Base-by-base conservation (phyloP, 2,113 vertebrate species). In the Diphyllodes magnificus region DNA sequence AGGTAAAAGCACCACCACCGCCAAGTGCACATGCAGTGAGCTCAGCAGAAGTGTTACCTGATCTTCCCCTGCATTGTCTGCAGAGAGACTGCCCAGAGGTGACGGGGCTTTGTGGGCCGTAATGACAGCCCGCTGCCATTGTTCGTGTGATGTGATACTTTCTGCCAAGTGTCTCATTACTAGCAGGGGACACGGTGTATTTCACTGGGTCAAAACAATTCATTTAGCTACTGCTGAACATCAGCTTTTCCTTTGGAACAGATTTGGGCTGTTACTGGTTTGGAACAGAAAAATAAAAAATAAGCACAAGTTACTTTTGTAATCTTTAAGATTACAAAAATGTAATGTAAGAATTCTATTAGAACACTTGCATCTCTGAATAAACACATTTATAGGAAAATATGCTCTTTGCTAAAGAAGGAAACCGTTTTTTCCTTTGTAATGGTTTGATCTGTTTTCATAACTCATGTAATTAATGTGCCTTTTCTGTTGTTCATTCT, bases 111-210 rank as follows among this genome's bases (percentile, higher is more conserved):
- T 83, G 90, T 83, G 87, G 85, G 77, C 17, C 2, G 2, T 23
- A 44, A 10, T 69, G 84, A 25, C 19, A 19, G 77, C 27, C 88
- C 71, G 80, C 71, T 85, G 79, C 95, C 88, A 84, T 94, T 92
- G 91, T 86, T 53, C 78, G 19, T 63, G 96, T 71, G 61, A 94
- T 86, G 42, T 37, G 93, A 95, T 92, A 56, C 91, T 88, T 90
- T 92, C 76, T 93, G 94, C 76, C 71, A 10, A 92, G 88, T 37
- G 82, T 93, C 92, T 88, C 75, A 68, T 96, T 95, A 94, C 92
- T 37, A 51, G 96, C 27, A 94, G 73, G 68, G 70, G 88, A 85
- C 71, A 13, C 37, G 60, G n/a, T 96, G 39, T 54, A 11, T 89
- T 95, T 77, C 90, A 82, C 96, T 91, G 9, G 40, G 76, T 83